These are phyloP conservation scores for Grammomys dolichurus DNA, from an alignment of 2,113 vertebrate genomes.

Conservation along the genomic window DNA sequence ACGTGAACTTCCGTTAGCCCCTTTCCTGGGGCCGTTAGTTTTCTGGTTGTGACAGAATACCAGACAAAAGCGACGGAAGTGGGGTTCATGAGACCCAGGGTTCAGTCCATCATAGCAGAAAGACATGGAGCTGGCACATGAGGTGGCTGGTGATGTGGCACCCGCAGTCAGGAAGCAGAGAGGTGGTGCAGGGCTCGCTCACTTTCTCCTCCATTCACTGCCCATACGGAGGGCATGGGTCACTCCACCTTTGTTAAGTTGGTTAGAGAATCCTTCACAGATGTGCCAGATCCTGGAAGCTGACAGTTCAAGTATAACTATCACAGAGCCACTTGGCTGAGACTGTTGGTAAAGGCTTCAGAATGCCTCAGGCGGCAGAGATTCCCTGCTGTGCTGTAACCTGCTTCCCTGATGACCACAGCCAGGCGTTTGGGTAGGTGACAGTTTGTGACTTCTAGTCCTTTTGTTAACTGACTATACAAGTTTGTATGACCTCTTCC, in stretches of 20 bases:
- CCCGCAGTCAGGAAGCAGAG: neutral
- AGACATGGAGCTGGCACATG: neutral
- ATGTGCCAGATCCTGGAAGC: neutral
- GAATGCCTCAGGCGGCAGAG: rapidly evolving
- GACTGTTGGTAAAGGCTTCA: neutral
- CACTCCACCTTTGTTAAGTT: neutral
- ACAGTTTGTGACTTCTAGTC: neutral
- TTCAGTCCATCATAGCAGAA: neutral
- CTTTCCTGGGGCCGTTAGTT: neutral
- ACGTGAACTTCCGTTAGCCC: neutral
- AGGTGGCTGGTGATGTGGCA: neutral
- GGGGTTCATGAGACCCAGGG: neutral
- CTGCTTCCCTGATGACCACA: too few species aligned
- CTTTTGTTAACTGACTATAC: too few species aligned
- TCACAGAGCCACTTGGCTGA: neutral
- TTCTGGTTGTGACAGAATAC: neutral
- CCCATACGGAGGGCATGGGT: neutral
- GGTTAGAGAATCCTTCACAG: neutral
- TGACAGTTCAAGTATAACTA: too few species aligned
- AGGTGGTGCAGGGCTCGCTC: neutral
- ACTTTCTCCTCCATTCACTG: neutral
- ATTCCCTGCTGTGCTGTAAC: neutral
- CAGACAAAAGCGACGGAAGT: neutral
- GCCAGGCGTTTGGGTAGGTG: neutral
- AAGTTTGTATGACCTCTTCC: neutral